phyloP scores from a whole-genome alignment of 2,888 invertebrate genomes.

The Drosophila quinaria region DNA sequence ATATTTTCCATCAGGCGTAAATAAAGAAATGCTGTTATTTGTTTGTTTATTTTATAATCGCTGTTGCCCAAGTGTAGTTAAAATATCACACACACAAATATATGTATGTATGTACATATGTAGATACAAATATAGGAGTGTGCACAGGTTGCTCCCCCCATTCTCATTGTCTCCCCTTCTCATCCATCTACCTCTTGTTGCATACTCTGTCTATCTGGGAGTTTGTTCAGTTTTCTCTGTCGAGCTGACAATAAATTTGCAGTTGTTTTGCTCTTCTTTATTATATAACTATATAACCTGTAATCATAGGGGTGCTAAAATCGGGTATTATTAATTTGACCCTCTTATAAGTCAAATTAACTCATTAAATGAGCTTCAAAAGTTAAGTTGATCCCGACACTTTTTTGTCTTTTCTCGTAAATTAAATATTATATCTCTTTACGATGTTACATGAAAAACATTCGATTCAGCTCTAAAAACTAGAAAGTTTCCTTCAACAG shows the following conservation, averaged over 20 bases:
- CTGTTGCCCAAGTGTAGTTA: slow-evolving; percentile 43
- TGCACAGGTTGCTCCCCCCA: slow-evolving; percentile 6
- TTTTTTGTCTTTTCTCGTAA: too few relatives aligned
- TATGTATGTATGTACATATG: too few relatives aligned
- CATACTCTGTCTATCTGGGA: not conserved
- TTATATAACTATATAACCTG: slow-evolving; percentile 2
- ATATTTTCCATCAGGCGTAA: slow-evolving; percentile 18
- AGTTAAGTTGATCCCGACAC: not conserved
- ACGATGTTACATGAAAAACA: too few relatives aligned
- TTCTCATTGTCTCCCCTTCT: not conserved
- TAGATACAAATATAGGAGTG: slow-evolving; percentile 10
- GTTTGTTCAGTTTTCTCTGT: slow-evolving; percentile 3
- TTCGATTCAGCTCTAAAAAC: too few relatives aligned
- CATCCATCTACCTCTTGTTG: not conserved
- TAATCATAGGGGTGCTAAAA: not conserved
- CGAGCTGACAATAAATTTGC: slow-evolving; percentile 22
- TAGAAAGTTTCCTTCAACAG: too few relatives aligned
- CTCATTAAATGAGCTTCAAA: not conserved
- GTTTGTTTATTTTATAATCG: slow-evolving; percentile 25
- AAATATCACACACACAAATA: slow-evolving; percentile 29
- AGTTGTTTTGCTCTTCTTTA: not conserved
- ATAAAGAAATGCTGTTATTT: slow-evolving; percentile 10
- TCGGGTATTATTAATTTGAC: not conserved
- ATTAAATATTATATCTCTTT: too few relatives aligned
- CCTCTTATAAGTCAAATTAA: not conserved